phyloP scores from a whole-genome alignment of 2,888 invertebrate species.

The Netelia inedita region DNA sequence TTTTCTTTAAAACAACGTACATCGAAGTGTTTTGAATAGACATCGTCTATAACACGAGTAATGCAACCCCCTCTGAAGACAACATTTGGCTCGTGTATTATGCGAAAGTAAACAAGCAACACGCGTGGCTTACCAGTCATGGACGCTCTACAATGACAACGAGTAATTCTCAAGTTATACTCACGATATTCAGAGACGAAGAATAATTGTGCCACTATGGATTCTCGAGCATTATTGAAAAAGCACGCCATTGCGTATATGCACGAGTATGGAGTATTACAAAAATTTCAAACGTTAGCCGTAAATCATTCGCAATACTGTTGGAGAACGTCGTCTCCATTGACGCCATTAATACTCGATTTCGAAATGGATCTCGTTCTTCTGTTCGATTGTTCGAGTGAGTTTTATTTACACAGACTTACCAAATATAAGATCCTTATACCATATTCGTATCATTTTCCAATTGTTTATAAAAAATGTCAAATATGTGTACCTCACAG shows the following conservation, averaged over 20 bases:
- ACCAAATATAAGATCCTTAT: background rate
- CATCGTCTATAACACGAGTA: too few species aligned
- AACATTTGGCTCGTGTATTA: too few species aligned
- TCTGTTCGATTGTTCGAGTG: slow-evolving; percentile 50
- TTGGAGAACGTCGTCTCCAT: slow-evolving; percentile 7
- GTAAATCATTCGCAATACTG: slow-evolving; percentile 19
- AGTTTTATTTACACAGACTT: background rate
- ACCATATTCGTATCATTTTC: background rate
- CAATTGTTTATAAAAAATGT: background rate
- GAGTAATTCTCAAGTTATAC: background rate
- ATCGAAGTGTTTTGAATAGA: too few species aligned
- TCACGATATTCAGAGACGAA: background rate
- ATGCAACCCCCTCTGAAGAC: too few species aligned
- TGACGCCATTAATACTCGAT: slow-evolving; percentile 53
- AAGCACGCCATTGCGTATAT: slow-evolving; percentile 25
- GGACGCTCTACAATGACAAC: too few species aligned
- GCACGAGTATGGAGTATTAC: slow-evolving; percentile 23
- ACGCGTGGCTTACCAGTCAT: too few species aligned
- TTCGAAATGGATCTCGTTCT: slow-evolving; percentile 58
- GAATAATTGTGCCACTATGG: slow-evolving; percentile 9
- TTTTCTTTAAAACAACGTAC: background rate
- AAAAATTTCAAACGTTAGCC: slow-evolving; percentile 25
- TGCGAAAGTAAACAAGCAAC: too few species aligned
- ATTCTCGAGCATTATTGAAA: slow-evolving; percentile 18
- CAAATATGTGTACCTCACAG: background rate